A percentile compares a stretch with the other conserved stretches of the same genome.
Evolutionary conservation across 2,113 vertebrate species (phyloP).

Genomic region (Dicrurus megarhynchus): DNA sequence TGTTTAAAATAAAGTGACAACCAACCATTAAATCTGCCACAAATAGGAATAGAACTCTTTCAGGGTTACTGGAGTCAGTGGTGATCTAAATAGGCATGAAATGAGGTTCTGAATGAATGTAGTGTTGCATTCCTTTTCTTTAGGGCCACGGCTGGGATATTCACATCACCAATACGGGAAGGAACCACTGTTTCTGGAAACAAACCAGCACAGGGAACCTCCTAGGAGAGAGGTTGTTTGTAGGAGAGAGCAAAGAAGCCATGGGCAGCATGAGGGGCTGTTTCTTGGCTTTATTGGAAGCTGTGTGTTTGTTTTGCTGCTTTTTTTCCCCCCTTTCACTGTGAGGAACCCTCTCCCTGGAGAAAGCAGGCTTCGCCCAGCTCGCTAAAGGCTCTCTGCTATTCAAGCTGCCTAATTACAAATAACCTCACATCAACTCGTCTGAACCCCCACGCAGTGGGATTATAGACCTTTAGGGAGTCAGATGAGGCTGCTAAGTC

Average conservation of each 20-base stretch:
- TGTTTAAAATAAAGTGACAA: background rate
- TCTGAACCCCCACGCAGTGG: background rate
- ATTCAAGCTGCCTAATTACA: constrained; percentile 17
- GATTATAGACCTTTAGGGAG: constrained; percentile 27
- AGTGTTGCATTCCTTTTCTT: background rate
- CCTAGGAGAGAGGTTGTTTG: background rate
- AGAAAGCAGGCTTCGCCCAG: constrained; percentile 7
- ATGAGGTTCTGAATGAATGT: background rate
- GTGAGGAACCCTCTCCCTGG: background rate
- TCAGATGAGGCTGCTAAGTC: constrained; percentile 17
- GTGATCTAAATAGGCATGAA: constrained; percentile 21
- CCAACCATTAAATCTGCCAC: background rate
- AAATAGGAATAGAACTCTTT: background rate
- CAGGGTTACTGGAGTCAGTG: background rate
- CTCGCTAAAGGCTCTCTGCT: background rate
- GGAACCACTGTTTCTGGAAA: background rate
- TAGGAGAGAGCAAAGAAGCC: background rate
- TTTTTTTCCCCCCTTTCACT: accelerated
- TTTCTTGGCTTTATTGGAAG: background rate
- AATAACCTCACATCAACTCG: background rate
- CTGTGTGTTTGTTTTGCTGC: background rate
- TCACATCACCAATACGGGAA: background rate
- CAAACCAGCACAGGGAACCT: background rate
- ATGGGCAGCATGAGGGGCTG: background rate
- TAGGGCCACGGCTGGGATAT: background rate